Base-by-base conservation (phyloP, 2,113 vertebrate species). In the Manacus vitellinus region DNA sequence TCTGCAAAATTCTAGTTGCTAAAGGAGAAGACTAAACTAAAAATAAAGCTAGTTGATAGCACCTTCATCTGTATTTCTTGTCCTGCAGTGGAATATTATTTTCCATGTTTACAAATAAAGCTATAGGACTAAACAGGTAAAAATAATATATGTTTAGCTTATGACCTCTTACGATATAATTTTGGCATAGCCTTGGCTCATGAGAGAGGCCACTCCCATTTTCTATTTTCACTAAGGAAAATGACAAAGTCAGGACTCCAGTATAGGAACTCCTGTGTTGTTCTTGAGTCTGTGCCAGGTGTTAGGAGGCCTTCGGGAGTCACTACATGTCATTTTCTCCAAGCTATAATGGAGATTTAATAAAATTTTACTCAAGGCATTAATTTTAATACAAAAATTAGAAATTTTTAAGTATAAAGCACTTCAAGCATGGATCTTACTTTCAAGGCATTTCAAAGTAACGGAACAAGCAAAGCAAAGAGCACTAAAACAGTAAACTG, bases 191-290 rank as follows among this genome's bases (percentile, higher is more conserved):
- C 35, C 73, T 91, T 89, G 80, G 70, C 86, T 87, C 83, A 59
- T 28, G 52, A 91, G 61, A 76, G 44, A 71, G 68, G 85, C 94
- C 83, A 89, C 94, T 97, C 86, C 94, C 24, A 4, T 81, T 84
- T 95, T 96, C 95, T 95, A 65, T 96, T 97, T 95, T 94, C 35
- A 46, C 86, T 61, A 68, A 89, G 80, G 91, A 95, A 97, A 97
- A 97, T 67, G 61, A 97, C 93, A 89, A 95, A 95, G 73, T 95
- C 91, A 92, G 73, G 65, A 94, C 86, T 92, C 44, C 47, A 89
- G 86, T 41, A 79, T 92, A 95, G 86, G 80, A 96, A 95, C 93
- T 96, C 65, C 52, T 85, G 65, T 95, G 89, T 89, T 97, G 56
- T 89, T 95, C 80, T 92, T 96, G 95, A 95, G 56, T 16, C 65